A percentile compares a stretch with the other conserved stretches of the same genome.
phyloP scores from a whole-genome alignment of 1,140 invertebrate genomes.

The Eriosoma lanigerum region DNA sequence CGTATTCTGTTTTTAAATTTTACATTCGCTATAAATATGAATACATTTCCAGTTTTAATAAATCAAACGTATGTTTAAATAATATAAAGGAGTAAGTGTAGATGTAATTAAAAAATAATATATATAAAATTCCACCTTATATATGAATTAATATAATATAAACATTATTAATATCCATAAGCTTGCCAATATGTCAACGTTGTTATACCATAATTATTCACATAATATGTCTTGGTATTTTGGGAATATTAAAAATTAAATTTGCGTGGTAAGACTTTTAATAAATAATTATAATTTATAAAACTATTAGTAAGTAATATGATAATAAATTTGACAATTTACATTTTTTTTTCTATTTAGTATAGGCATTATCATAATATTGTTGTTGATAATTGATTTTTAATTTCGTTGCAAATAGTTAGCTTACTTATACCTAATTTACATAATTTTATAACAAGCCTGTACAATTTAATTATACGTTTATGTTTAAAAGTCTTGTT shows the following conservation, averaged over 20 bases:
- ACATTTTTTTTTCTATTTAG: no score
- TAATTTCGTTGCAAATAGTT: not conserved
- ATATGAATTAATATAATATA: no score
- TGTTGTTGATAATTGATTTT: constrained; percentile 36
- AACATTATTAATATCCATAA: no score
- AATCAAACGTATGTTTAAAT: not conserved
- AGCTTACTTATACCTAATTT: constrained; percentile 2
- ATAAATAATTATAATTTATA: constrained; percentile 6
- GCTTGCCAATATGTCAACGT: not conserved
- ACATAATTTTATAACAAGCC: constrained; percentile 20
- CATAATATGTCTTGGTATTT: not conserved
- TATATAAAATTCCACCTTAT: no score
- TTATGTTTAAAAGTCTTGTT: not conserved
- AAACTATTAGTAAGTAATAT: constrained; percentile 4
- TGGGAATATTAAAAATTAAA: constrained; percentile 6
- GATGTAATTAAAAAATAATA: constrained; percentile 7
- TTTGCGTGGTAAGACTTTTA: no score
- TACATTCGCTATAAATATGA: constrained; percentile 3
- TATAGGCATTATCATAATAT: not conserved
- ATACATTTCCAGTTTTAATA: constrained; percentile 22
- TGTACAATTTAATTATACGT: constrained; percentile 28
- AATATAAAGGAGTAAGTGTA: no score
- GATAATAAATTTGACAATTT: not conserved
- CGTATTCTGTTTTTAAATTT: constrained; percentile 11
- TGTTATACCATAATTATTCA: constrained; percentile 14